Evolutionary conservation across 2,113 vertebrate species (phyloP).

Genomic region (Perognathus longimembris): DNA sequence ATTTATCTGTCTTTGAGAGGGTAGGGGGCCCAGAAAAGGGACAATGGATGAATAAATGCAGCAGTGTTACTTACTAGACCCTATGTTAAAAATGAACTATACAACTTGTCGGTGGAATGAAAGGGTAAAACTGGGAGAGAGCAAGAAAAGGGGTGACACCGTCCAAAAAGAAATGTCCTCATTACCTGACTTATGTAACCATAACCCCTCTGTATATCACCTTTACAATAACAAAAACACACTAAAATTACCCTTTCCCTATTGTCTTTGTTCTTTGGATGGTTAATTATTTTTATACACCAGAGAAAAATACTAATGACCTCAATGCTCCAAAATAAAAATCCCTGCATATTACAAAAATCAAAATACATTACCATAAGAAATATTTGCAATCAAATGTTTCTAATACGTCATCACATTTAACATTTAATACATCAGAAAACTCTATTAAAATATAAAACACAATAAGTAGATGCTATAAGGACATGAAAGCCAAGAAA

Average conservation of each 20-base stretch:
- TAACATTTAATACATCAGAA: not conserved
- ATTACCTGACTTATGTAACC: too few relatives aligned
- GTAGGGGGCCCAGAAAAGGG: too few relatives aligned
- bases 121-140: too few relatives aligned
- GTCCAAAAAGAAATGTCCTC: too few relatives aligned
- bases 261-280: conserved; percentile 23
- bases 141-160: too few relatives aligned
- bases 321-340: not conserved
- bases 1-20: too few relatives aligned
- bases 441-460: conserved; percentile 24
- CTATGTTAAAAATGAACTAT: too few relatives aligned
- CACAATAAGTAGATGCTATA: not conserved
- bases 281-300: conserved; percentile 1
- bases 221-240: too few relatives aligned
- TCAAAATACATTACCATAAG: not conserved
- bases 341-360: not conserved
- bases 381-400: not conserved
- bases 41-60: too few relatives aligned
- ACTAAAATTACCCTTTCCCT: not conserved
- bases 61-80: too few relatives aligned
- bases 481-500: not conserved
- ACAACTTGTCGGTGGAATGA: too few relatives aligned
- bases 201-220: too few relatives aligned
- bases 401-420: not conserved
- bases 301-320: conserved; percentile 8